A percentile compares a stretch with the other conserved stretches of the same genome.
These are phyloP conservation scores for Pomatostomus ruficeps DNA, from an alignment of 2,113 vertebrate genomes.

Conservation along the genomic window DNA sequence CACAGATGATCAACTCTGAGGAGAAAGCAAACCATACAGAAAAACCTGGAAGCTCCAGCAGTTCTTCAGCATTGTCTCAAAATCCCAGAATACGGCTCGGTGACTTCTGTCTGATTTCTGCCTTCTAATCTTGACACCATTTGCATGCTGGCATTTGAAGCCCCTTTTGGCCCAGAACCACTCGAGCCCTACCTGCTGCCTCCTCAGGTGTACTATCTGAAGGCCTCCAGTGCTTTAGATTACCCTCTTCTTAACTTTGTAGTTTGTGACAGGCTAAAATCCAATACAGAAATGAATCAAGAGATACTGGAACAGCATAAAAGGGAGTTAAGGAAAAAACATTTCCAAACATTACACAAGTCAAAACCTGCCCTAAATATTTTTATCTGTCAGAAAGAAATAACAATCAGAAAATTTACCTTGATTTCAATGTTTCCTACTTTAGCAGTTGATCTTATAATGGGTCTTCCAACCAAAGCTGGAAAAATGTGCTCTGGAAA, in stretches of 20 bases:
- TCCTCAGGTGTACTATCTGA: not conserved
- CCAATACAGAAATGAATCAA: not conserved
- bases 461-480: slow-evolving; percentile 95
- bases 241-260: not conserved
- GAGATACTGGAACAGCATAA: not conserved
- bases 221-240: not conserved
- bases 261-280: not conserved
- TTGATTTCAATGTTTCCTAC: slow-evolving; percentile 99
- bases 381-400: slow-evolving; percentile 17
- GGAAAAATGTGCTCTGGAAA: slow-evolving; percentile 99
- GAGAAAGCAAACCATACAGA: not conserved
- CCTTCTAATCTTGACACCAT: not conserved
- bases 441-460: slow-evolving; percentile 99
- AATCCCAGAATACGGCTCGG: not conserved
- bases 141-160: not conserved
- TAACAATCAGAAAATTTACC: slow-evolving; percentile 74
- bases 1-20: not conserved
- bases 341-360: not conserved
- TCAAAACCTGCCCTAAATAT: not conserved
- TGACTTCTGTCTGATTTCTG: not conserved
- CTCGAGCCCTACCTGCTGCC: not conserved
- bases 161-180: not conserved
- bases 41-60: not conserved
- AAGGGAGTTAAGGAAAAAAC: not conserved
- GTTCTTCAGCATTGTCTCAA: not conserved